Conservation (phyloP, 2,113 vertebrate species). For the Lipophrys pholis region DNA sequence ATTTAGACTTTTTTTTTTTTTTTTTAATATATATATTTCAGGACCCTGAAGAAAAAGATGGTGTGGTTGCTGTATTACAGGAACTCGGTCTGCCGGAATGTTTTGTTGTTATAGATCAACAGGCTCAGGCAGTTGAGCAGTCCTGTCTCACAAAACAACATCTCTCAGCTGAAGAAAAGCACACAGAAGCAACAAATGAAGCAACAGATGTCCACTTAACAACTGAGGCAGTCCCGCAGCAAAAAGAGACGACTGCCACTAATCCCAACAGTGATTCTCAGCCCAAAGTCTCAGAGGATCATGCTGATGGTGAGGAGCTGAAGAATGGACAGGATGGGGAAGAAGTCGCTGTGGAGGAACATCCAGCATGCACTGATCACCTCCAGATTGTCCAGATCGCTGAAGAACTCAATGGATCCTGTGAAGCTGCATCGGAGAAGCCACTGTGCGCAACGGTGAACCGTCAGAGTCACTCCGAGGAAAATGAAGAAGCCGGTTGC, state of each 20-base stretch:
- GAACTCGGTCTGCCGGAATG: conserved; percentile 22
- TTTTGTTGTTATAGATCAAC: not conserved
- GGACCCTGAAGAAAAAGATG: conserved; percentile 20
- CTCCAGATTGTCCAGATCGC: not conserved
- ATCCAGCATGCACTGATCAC: conserved; percentile 11
- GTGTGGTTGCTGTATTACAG: not conserved
- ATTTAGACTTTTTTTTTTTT: no score
- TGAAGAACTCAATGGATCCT: not conserved
- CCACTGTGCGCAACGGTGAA: not conserved
- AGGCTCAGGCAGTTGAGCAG: conserved; percentile 3
- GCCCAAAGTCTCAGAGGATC: not conserved
- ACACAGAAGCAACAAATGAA: not conserved
- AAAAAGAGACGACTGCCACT: conserved; percentile 6
- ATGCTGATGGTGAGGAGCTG: not conserved
- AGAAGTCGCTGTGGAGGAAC: conserved; percentile 20
- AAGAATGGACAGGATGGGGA: not conserved
- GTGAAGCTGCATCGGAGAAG: not conserved
- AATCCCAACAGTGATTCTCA: conserved; percentile 6
- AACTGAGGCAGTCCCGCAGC: not conserved
- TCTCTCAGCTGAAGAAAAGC: conserved; percentile 4
- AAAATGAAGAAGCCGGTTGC: conserved; percentile 15
- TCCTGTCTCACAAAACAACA: conserved; percentile 17
- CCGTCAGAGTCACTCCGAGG: conserved; percentile 14
- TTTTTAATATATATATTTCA: conserved; percentile 10
- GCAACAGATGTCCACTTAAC: not conserved